Percentiles rank a stretch among this genome's conserved stretches.
Conservation (phyloP, 1,140 invertebrate species). For the Cyclargus thomasi region DNA sequence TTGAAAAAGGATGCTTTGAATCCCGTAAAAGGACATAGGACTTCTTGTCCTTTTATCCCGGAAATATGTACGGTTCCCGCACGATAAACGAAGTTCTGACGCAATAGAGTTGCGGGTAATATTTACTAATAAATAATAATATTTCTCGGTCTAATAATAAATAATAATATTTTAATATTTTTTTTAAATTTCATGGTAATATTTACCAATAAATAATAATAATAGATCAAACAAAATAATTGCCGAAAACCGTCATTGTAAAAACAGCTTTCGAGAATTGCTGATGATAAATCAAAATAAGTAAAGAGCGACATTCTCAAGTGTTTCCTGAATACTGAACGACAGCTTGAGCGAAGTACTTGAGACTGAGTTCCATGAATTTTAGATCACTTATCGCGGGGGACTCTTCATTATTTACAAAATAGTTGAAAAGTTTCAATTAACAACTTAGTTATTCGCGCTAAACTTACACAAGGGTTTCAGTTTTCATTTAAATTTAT, state of each 20-base stretch:
- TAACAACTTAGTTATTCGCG: not conserved
- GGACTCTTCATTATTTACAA: constrained; percentile 3
- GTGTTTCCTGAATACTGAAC: not conserved
- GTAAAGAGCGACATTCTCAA: not conserved
- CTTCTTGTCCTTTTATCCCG: too few species aligned
- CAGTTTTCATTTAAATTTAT: not conserved
- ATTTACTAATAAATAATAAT: too few species aligned
- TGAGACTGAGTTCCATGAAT: constrained; percentile 2
- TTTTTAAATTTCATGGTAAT: too few species aligned
- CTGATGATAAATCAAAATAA: not conserved
- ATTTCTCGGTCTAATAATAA: too few species aligned
- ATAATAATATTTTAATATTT: too few species aligned
- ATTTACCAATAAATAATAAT: too few species aligned
- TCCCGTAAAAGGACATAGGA: too few species aligned
- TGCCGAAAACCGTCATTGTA: not conserved
- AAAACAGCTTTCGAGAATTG: not conserved
- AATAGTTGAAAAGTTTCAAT: constrained; percentile 12
- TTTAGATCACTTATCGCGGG: constrained; percentile 6
- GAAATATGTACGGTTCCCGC: too few species aligned
- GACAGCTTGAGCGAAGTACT: constrained; percentile 1
- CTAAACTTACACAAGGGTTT: not conserved
- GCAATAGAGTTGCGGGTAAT: too few species aligned
- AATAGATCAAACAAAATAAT: too few species aligned
- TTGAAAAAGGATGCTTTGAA: too few species aligned
- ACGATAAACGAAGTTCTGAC: too few species aligned